Evolutionary conservation across 2,797 vertebrate genomes (phyloP), one percentile per base, ranked within the genome.

Genomic region (Thunnus albacares): DNA sequence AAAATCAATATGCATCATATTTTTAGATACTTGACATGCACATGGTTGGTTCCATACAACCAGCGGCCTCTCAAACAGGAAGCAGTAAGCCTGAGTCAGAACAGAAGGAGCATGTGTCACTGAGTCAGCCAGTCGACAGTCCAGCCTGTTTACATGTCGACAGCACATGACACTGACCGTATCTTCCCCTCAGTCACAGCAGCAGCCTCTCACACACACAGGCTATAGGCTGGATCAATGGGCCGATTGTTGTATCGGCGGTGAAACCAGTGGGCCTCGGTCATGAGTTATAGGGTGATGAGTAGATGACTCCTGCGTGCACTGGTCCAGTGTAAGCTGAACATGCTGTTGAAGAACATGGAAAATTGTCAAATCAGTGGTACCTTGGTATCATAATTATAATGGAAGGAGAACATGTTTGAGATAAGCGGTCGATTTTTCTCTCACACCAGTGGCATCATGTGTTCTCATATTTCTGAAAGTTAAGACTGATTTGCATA

Each of bases 131-230:
- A 15, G 83, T 4, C 4, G 22, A 86, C 79, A 41, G 61, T 81
- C 75, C 86, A 28, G 80, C 73, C 80, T 90, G 83, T 92, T 89
- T 90, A 85, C 84, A 90, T 92, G 90, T 75, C 63, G 86, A 88
- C 81, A 64, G 82, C 89, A 85, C 91, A 90, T 93, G 92, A 92
- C 79, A 52, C 79, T 81, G 87, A 89, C 67, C 59, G 67, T 74
- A 74, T 83, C 81, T 55, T 28, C 58, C 38, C 45, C 79, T 83
- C 76, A 20, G 81, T 80, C 84, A 59, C 77, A 82, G 71, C 79
- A n/a, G 61, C 66, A 64, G 51, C 63, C 38, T 33, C 65, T 57
- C 68, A 43, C 81, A 58, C 69, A 70, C 56, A 63, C 68, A 35
- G 38, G 45, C 84, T 81, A 87, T 87, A 84, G 81, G 72, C 88